phyloP scores from a whole-genome alignment of 2,113 vertebrate species.

The Pterocles gutturalis region DNA sequence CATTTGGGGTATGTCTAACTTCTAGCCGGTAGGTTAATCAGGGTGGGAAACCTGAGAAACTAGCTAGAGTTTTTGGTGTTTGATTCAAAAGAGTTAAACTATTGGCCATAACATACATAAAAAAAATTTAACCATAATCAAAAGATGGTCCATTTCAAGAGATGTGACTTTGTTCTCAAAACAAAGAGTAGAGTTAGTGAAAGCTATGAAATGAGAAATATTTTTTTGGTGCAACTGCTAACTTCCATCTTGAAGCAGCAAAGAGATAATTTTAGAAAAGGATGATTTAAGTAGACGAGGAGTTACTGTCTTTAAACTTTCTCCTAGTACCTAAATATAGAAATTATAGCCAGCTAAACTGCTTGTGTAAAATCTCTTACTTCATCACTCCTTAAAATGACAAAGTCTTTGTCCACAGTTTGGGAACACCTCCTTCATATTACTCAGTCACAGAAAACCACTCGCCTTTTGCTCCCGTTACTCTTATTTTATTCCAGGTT shows the following conservation, averaged over 20 bases:
- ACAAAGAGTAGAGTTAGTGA: background rate
- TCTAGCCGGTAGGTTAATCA: background rate
- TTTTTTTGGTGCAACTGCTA: background rate
- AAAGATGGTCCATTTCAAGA: background rate
- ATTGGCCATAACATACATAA: background rate
- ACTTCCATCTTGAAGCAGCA: background rate
- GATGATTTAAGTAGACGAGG: background rate
- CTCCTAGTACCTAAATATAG: background rate
- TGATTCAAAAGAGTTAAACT: background rate
- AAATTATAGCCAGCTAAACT: background rate
- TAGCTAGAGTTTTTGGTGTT: background rate
- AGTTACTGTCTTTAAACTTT: background rate
- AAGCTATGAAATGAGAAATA: background rate
- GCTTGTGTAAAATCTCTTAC: background rate
- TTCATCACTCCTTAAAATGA: background rate
- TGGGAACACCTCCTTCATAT: background rate
- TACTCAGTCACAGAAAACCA: background rate
- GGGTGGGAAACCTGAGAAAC: background rate
- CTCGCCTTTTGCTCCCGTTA: background rate
- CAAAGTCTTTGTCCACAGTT: background rate
- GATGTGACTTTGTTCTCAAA: background rate
- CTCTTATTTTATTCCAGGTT: background rate
- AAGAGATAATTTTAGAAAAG: background rate
- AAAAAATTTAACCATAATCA: background rate
- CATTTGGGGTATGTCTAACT: background rate